Conservation (phyloP, 2,888 invertebrate species). For the Cephus pulcher region DNA sequence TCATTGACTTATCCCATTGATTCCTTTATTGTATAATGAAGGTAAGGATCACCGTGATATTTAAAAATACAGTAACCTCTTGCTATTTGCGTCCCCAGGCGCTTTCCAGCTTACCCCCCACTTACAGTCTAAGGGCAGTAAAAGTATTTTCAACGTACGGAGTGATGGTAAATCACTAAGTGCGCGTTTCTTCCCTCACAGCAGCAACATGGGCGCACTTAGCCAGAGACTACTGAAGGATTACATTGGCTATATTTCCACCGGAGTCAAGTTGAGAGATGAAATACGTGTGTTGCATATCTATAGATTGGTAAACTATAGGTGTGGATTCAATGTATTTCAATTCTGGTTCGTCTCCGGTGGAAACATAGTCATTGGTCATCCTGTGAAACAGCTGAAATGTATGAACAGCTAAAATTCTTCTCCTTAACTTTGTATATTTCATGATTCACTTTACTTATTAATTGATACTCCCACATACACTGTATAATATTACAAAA, state of each 20-base stretch:
- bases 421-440: slow-evolving; percentile 10
- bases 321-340: not conserved
- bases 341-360: not conserved
- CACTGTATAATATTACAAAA: slow-evolving; percentile 15
- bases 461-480: slow-evolving; percentile 3
- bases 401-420: slow-evolving; percentile 2
- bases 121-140: not conserved
- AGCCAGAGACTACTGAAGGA: not conserved
- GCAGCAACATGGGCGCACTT: not conserved
- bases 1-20: not conserved
- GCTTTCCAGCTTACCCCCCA: not conserved
- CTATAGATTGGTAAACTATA: not conserved
- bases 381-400: not conserved
- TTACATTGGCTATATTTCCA: not conserved
- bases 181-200: too few species aligned
- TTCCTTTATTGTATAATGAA: not conserved
- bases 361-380: not conserved
- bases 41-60: not conserved
- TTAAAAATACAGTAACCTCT: not conserved
- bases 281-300: not conserved
- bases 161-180: not conserved
- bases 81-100: not conserved
- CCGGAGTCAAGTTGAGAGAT: not conserved
- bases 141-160: not conserved
- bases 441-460: slow-evolving; percentile 10